Conservation (phyloP, 2,113 vertebrate genomes). For the Ascaphus truei region DNA sequence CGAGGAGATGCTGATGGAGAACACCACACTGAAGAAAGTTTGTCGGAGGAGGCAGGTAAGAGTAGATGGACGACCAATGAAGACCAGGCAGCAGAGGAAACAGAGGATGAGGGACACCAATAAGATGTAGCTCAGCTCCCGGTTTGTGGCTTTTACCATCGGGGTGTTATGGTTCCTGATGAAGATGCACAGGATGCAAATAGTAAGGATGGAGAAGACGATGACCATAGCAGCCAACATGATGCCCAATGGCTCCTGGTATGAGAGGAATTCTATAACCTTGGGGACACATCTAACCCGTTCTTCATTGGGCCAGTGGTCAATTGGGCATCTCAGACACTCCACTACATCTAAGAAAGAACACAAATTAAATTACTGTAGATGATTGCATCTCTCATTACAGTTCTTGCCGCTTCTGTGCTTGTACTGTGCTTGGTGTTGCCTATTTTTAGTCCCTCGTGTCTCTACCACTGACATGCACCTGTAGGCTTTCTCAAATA, state of each 20-base stretch:
- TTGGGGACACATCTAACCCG: constrained; percentile 40
- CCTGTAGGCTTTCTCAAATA: not conserved
- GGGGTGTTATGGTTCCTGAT: constrained; percentile 39
- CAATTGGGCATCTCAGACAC: constrained; percentile 41
- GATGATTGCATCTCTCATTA: too few relatives aligned
- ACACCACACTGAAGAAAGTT: constrained; percentile 17
- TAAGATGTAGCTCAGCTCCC: constrained; percentile 42
- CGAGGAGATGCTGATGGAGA: constrained; percentile 29
- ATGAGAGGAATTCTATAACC: constrained; percentile 48
- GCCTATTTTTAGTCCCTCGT: not conserved
- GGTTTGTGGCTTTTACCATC: constrained; percentile 38
- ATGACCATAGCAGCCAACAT: constrained; percentile 27
- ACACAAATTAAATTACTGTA: not conserved
- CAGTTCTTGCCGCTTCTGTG: too few relatives aligned
- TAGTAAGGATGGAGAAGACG: constrained; percentile 37
- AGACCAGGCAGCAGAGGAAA: constrained; percentile 30
- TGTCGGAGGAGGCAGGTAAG: constrained; percentile 20
- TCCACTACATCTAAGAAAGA: constrained; percentile 42
- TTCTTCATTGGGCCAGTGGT: constrained; percentile 46
- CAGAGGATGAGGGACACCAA: constrained; percentile 22
- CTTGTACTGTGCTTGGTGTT: too few relatives aligned
- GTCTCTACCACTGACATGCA: not conserved
- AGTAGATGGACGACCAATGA: not conserved
- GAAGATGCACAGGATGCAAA: constrained; percentile 42
- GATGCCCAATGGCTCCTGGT: constrained; percentile 36